phyloP scores from a whole-genome alignment of 1,140 invertebrate genomes.

The Drosophila orosa region DNA sequence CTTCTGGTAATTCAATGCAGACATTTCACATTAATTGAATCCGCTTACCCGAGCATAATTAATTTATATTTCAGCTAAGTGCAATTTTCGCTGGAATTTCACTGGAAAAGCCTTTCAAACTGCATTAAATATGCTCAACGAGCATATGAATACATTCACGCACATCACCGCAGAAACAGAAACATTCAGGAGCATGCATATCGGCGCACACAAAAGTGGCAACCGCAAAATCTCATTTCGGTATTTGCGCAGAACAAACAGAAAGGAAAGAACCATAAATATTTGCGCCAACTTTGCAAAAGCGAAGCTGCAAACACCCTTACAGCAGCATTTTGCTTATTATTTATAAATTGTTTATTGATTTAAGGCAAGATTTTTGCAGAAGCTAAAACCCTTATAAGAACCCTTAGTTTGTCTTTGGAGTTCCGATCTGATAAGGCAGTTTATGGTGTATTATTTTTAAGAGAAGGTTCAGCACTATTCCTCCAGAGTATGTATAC shows the following conservation, averaged over 20 bases:
- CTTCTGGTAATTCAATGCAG: neutral
- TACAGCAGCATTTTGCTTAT: neutral
- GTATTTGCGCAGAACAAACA: conserved; percentile 21
- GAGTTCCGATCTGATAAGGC: neutral
- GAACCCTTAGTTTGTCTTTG: neutral
- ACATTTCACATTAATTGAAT: conserved; percentile 13
- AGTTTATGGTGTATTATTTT: neutral
- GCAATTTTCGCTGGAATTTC: conserved; percentile 5
- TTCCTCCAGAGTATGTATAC: neutral
- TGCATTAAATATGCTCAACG: conserved; percentile 21
- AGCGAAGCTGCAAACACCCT: conserved; percentile 20
- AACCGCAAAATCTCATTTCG: conserved; percentile 48
- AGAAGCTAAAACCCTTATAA: too few relatives aligned
- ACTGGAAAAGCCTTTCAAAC: conserved; percentile 11
- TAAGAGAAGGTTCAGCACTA: neutral
- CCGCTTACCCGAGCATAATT: conserved; percentile 12
- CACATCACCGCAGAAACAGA: conserved; percentile 18
- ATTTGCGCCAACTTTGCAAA: conserved; percentile 1
- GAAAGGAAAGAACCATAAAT: conserved; percentile 5
- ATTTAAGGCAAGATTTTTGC: neutral
- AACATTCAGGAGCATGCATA: conserved; percentile 17
- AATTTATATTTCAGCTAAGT: conserved; percentile 30
- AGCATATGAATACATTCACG: neutral
- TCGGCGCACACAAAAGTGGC: conserved; percentile 23
- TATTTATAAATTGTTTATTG: conserved; percentile 4